These are phyloP conservation scores for Podarcis muralis DNA, from an alignment of 2,113 vertebrate genomes.

Conservation along the genomic window DNA sequence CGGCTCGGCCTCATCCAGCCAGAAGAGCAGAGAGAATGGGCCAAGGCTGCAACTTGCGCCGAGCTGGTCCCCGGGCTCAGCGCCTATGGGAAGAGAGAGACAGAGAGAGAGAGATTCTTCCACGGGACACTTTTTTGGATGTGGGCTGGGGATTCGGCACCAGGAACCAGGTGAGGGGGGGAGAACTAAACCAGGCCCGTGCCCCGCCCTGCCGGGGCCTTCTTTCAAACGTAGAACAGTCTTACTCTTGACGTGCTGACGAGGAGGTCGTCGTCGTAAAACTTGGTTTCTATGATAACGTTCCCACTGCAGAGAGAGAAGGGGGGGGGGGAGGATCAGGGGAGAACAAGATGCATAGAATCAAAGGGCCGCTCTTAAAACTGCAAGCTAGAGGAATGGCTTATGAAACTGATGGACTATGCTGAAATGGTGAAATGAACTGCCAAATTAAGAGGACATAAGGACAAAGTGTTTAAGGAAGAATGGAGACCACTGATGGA, in stretches of 20 bases:
- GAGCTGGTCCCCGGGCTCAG: slow-evolving; percentile 71
- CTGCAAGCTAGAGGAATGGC: too few species aligned
- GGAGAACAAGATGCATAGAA: fast-evolving
- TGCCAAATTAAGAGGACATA: too few species aligned
- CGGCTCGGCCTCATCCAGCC: slow-evolving; percentile 55
- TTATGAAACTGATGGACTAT: too few species aligned
- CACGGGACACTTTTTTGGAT: slow-evolving; percentile 52
- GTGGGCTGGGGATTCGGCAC: slow-evolving; percentile 52
- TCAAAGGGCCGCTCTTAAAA: fast-evolving
- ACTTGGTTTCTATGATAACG: slow-evolving; percentile 99
- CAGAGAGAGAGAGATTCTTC: slow-evolving; percentile 49
- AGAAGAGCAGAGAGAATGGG: slow-evolving; percentile 53
- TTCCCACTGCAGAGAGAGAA: slow-evolving; percentile 85
- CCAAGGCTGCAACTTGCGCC: slow-evolving; percentile 64
- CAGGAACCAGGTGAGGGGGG: slow-evolving; percentile 69
- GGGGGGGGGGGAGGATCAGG: slow-evolving; percentile 38
- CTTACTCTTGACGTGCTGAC: slow-evolving; percentile 98
- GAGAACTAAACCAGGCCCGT: slow-evolving; percentile 64
- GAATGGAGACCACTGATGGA: too few species aligned
- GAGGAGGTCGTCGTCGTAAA: slow-evolving; percentile 96
- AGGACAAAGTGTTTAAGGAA: too few species aligned
- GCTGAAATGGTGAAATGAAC: too few species aligned
- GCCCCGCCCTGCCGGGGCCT: slow-evolving; percentile 40
- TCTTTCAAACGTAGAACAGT: slow-evolving; percentile 96
- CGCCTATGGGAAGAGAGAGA: slow-evolving; percentile 56